Evolutionary conservation across 1,140 invertebrate genomes (phyloP), one percentile per base, ranked within the genome.

Genomic region (Rhopalosiphum padi): DNA sequence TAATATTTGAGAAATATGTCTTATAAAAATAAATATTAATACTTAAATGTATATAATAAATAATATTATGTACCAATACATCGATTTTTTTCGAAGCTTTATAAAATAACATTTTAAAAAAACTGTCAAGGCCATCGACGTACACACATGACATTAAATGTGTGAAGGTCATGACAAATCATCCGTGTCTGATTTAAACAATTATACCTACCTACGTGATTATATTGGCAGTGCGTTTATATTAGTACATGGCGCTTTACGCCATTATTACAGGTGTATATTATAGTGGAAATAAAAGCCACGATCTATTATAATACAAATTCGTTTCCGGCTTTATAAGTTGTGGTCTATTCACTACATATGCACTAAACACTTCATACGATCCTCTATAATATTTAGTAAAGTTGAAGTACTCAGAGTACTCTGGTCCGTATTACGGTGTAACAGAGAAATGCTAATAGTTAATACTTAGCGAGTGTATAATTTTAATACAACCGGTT

Each of bases 161-260:
- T 85, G 77, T 93, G 91, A 93, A 93, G 91, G 91, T 93, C 35
- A 30, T 51, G 25, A 37, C 91, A 83, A 53, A 93, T 92, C 68
- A 83, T 51, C 46, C 82, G 46, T 93, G 82, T 25, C 23, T 43
- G 43, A 90, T 55, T 41, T 43, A 60, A 60, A 30, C 48, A 51
- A 41, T 85, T 41, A 87, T 48, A 48, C 11, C 60, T 77, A 35
- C 8, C 22, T 85, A 85, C 41, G 30, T 51, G 21, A 23, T 60
- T 41, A 90, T 90, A 60, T 21, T 35, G 6, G 30, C 41, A 60
- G 23, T 60, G 35, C 37, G 15, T 90, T 46, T 90, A 90, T 55
- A 43, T 46, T n/a, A 85, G 22, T 60, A 43, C 25, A 90, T 8
- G 25, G 35, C 35, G 15, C 51, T 35, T 89, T 41, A 91, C 41